Conservation (phyloP, 2,888 invertebrate species). For the Phania funesta region DNA sequence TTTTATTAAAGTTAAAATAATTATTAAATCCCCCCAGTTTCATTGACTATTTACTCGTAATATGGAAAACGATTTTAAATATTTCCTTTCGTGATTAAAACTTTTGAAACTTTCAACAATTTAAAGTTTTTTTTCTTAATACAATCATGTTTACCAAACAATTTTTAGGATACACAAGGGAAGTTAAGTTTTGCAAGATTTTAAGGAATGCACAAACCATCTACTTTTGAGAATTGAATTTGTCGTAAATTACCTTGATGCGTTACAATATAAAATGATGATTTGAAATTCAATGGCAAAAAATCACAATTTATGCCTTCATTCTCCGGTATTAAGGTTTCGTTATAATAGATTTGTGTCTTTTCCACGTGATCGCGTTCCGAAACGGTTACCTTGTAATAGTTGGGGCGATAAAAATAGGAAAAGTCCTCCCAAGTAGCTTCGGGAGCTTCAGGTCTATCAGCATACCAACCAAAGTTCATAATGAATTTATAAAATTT, state of each 20-base stretch:
- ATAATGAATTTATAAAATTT: slow-evolving; percentile 68
- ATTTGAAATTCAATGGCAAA: slow-evolving; percentile 79
- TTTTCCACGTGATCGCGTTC: slow-evolving; percentile 80
- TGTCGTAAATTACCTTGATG: slow-evolving; percentile 79
- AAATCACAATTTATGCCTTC: slow-evolving; percentile 79
- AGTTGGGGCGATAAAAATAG: slow-evolving; percentile 79
- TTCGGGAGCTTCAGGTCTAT: slow-evolving; percentile 79
- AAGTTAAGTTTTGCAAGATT: not conserved
- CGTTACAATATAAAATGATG: slow-evolving; percentile 80
- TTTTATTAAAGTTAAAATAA: too few relatives aligned
- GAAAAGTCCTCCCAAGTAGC: slow-evolving; percentile 82
- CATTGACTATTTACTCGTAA: too few relatives aligned
- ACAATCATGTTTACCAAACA: too few relatives aligned
- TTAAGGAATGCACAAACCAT: not conserved
- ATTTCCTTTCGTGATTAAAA: too few relatives aligned
- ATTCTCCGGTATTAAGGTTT: slow-evolving; percentile 78
- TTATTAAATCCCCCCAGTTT: too few relatives aligned
- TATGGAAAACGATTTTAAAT: too few relatives aligned
- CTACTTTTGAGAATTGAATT: not conserved
- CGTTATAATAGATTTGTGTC: slow-evolving; percentile 77
- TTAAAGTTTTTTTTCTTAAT: too few relatives aligned
- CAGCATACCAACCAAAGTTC: slow-evolving; percentile 79
- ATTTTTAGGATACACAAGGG: too few relatives aligned
- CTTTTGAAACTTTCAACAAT: too few relatives aligned
- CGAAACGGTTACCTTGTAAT: slow-evolving; percentile 80